Evolutionary conservation across 1,140 invertebrate genomes (phyloP), one percentile per base, ranked within the genome.

Genomic region (Zaprionus vittiger): DNA sequence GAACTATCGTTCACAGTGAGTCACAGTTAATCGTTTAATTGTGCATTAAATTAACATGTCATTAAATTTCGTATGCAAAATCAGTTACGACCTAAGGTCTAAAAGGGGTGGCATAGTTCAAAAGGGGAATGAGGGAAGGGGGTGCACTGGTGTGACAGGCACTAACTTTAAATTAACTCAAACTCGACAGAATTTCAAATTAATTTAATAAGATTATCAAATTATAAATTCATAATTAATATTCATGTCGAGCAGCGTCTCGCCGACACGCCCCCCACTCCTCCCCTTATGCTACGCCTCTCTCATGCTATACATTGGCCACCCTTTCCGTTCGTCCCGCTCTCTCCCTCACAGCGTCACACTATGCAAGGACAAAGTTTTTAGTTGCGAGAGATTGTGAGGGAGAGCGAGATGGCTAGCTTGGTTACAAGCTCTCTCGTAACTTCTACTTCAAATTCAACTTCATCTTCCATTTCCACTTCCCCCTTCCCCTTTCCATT

Each of bases 181-280:
- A 87, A 86, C 83, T 87, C 63, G 73, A 65, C 73, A 90, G 84
- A 89, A 89, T 89, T 89, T 89, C 65, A 84, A 89, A 89, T 89
- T 90, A 89, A 89, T 89, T 89, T 90, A 90, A 90, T 89, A 84
- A 81, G 84, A 89, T 89, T 89, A 89, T 90, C 84, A 89, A 89
- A 89, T 89, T 89, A 89, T 79, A 77, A 90, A 89, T 89, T 89
- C 84, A 90, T 89, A 89, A 89, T 89, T 89, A 89, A 84, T 82
- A 89, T 89, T 90, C 85, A 89, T 81, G 81, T 67, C 64, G 70
- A 73, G 74, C 69, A 65, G 75, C 56, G 55, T 56, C 54, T 49
- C 11, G 31, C 41, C 62, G 56, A 17, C 12, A 17, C 38, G 54
- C 37, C 24, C 14, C 49, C 38, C 20, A n/a, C 12, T n/a, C 63